Conservation (phyloP, 2,113 vertebrate genomes). For the Eudyptes chrysolophus region DNA sequence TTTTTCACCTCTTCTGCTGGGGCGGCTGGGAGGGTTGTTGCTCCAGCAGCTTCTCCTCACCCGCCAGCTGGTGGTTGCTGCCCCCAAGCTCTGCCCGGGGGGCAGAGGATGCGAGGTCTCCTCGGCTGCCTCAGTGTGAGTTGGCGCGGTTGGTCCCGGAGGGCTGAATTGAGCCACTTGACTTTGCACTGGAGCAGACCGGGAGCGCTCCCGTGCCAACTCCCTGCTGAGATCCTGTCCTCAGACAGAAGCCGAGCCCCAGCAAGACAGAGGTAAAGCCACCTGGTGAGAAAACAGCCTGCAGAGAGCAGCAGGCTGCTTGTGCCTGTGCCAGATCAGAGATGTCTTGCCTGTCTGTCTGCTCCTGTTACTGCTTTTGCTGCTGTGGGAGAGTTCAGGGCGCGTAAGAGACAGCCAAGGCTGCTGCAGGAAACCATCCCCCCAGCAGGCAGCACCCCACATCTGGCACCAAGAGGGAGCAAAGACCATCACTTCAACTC, state of each 20-base stretch:
- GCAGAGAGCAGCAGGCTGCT: neutral
- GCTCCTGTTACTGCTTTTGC: neutral
- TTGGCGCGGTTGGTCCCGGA: neutral
- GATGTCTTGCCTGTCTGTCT: neutral
- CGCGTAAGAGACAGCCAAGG: neutral
- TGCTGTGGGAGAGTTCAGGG: neutral
- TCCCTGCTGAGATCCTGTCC: neutral
- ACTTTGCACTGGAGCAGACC: neutral
- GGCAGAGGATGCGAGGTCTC: neutral
- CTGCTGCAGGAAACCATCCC: neutral
- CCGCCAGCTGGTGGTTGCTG: neutral
- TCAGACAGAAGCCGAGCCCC: neutral
- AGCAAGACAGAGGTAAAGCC: neutral
- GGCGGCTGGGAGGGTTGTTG: neutral
- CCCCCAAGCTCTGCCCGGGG: neutral
- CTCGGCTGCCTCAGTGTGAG: neutral
- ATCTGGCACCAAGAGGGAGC: neutral
- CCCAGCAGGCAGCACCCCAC: neutral
- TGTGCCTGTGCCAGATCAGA: neutral
- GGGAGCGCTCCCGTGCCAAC: accelerated
- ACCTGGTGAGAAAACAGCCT: neutral
- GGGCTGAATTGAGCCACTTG: neutral
- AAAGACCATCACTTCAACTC: accelerated
- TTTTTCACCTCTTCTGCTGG: neutral
- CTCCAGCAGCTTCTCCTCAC: neutral